phyloP scores from a whole-genome alignment of 2,888 invertebrate genomes.

The Fabriciana adippe region DNA sequence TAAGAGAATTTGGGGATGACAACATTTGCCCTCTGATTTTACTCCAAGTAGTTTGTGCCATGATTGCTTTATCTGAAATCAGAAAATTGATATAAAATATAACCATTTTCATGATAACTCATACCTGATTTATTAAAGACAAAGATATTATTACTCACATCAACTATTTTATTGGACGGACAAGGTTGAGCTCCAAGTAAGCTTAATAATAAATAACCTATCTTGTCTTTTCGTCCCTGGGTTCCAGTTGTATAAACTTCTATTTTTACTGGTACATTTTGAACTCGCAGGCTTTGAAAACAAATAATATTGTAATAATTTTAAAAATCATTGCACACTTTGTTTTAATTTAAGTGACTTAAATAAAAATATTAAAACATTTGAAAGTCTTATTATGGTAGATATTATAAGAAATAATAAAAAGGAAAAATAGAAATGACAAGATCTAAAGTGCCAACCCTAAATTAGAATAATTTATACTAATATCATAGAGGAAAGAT shows the following conservation, averaged over 20 bases:
- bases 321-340: not conserved
- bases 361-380: too few relatives aligned
- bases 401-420: too few relatives aligned
- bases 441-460: too few relatives aligned
- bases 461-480: too few relatives aligned
- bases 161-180: slow-evolving; percentile 73
- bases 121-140: not conserved
- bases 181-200: slow-evolving; percentile 86
- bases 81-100: not conserved
- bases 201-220: slow-evolving; percentile 87
- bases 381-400: too few relatives aligned
- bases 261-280: slow-evolving; percentile 88
- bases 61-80: slow-evolving; percentile 44
- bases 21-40: slow-evolving; percentile 78
- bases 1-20: slow-evolving; percentile 84
- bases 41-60: slow-evolving; percentile 85
- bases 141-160: slow-evolving; percentile 52
- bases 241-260: slow-evolving; percentile 84
- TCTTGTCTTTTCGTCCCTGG: slow-evolving; percentile 82
- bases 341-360: not conserved
- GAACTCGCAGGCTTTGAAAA: slow-evolving; percentile 84
- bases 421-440: too few relatives aligned
- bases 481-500: too few relatives aligned
- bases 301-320: too few relatives aligned
- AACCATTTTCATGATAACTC: not conserved